Base-by-base conservation (phyloP, 2,888 invertebrate species). In the Phaedon cochleariae region DNA sequence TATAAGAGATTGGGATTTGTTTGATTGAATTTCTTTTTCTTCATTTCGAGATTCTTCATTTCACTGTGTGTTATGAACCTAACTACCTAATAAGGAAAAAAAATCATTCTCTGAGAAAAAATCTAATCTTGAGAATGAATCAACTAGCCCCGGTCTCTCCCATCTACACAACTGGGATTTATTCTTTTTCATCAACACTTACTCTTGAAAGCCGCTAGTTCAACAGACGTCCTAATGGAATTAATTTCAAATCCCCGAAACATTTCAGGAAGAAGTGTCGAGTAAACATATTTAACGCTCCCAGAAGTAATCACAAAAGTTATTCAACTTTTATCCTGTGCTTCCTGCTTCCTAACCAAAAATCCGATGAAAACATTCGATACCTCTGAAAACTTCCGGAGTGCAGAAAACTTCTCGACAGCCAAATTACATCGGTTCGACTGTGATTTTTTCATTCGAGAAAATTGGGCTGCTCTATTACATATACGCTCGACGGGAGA, bases 361-460 rank as follows among this genome's bases (percentile, higher is more conserved):
- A 41, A 57, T 45, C 45, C 17, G 57, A 57, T 57, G 22, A 45
- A 57, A 57, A 57, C 57, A 57, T 57, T 57, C 18, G 57, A 57
- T 57, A 57, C 26, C 41, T 6, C 15, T n/a, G 55, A 57, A 37
- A 55, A 15, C 22, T 57, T 45, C 26, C 41, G 6, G 34, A 37
- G 48, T 22, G 26, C 45, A 9, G 17, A 15, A 29, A 29, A 22
- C 18, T 57, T 45, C 45, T 41, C 15, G 57, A 57, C 57, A 57
- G 45, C 45, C 41, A 45, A 57, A 57, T 57, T 57, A 45, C 54
- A 31, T 55, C 55, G 37, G 21, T 49, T 62, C 31, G 18, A n/a
- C n/a, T n/a, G 34, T 48, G 26, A 21, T 21, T 41, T 34, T 49
- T 59, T 41, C 3, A 41, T 34, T 34, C 34, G 12, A 9, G 9